Conservation (phyloP, 2,113 vertebrate species). For the Aptenodytes patagonicus region DNA sequence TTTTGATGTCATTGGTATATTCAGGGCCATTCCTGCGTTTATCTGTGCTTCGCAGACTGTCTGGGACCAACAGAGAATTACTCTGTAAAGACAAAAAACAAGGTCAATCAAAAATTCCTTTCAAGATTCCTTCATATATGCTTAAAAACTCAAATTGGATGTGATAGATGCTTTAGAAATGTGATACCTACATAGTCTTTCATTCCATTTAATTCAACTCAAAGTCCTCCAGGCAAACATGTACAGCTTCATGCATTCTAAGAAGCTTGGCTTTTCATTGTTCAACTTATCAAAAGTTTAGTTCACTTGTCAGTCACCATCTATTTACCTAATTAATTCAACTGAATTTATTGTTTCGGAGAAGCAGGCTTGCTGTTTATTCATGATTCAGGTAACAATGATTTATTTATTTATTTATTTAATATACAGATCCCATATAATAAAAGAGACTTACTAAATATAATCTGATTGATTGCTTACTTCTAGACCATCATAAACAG, state of each 20-base stretch:
- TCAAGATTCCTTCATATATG: not conserved
- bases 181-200: not conserved
- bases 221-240: constrained; percentile 22
- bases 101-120: constrained; percentile 42
- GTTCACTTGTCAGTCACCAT: constrained; percentile 5
- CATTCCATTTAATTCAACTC: constrained; percentile 16
- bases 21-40: constrained; percentile 86
- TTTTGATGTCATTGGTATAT: constrained; percentile 84
- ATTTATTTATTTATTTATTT: not conserved
- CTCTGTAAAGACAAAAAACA: constrained; percentile 75
- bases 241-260: not conserved
- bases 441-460: not conserved
- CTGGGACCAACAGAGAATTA: constrained; percentile 81
- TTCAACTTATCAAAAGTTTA: not conserved
- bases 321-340: constrained; percentile 19
- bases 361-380: not conserved
- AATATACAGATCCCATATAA: not conserved
- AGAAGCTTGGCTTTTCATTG: not conserved
- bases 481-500: not conserved
- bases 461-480: not conserved
- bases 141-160: constrained; percentile 8
- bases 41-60: constrained; percentile 79
- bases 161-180: not conserved
- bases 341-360: not conserved
- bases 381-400: not conserved